phyloP scores from a whole-genome alignment of 2,888 invertebrate species.

The Drosophila robusta region DNA sequence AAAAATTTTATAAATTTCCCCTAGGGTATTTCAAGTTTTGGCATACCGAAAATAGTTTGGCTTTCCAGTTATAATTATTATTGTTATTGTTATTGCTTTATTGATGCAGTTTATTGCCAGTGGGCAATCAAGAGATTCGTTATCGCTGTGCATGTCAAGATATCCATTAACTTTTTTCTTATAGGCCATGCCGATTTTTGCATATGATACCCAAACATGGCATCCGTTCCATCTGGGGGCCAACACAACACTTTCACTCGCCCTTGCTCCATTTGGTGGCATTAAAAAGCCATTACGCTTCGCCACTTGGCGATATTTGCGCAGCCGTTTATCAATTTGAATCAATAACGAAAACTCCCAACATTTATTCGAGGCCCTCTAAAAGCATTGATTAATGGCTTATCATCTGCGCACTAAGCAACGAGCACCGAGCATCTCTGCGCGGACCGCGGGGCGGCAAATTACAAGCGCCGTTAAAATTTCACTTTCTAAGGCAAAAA shows the following conservation, averaged over 20 bases:
- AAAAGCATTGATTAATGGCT: constrained; percentile 68
- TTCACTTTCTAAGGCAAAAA: constrained; percentile 72
- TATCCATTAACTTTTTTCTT: constrained; percentile 49
- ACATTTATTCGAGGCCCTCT: constrained; percentile 22
- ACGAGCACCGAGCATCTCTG: constrained; percentile 14
- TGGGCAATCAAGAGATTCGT: constrained; percentile 52
- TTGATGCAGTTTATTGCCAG: constrained; percentile 68
- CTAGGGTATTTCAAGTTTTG: constrained; percentile 33
- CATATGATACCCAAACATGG: constrained; percentile 44
- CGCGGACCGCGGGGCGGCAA: constrained; percentile 33
- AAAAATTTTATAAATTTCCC: neutral
- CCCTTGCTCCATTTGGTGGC: constrained; percentile 53
- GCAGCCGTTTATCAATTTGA: constrained; percentile 50
- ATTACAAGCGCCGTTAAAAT: constrained; percentile 62
- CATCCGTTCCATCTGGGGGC: neutral
- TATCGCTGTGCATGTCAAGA: constrained; percentile 48
- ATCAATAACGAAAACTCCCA: constrained; percentile 50
- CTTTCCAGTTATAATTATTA: constrained; percentile 21
- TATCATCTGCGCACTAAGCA: constrained; percentile 46
- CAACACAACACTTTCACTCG: constrained; percentile 50
- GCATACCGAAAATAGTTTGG: neutral
- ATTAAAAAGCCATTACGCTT: constrained; percentile 59
- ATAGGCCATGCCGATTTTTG: constrained; percentile 46
- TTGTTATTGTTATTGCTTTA: constrained; percentile 53
- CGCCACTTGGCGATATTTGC: constrained; percentile 32